Evolutionary conservation across 2,888 invertebrate species (phyloP).

Genomic region (Diachrysia chrysitis): DNA sequence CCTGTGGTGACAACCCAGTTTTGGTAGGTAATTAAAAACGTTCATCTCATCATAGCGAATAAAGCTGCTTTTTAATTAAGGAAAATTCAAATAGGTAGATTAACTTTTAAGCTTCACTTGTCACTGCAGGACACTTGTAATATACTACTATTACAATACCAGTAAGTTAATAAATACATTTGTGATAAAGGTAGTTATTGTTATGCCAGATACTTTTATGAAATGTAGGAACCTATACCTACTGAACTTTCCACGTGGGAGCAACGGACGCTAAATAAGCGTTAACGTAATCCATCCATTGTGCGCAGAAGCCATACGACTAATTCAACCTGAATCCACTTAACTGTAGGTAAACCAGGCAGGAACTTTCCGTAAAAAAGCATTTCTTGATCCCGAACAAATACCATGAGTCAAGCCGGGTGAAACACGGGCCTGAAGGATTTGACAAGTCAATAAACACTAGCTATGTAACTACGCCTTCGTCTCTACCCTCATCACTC

Average conservation of each 20-base stretch:
- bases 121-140: too few relatives aligned
- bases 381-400: conserved; percentile 32
- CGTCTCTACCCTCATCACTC: conserved; percentile 45
- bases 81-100: too few relatives aligned
- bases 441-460: conserved; percentile 40
- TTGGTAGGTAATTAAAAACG: too few relatives aligned
- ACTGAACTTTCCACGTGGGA: neutral
- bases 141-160: too few relatives aligned
- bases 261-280: conserved; percentile 20
- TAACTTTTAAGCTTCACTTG: too few relatives aligned
- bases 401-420: conserved; percentile 26
- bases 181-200: too few relatives aligned
- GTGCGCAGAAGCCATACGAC: conserved; percentile 36
- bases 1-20: too few relatives aligned
- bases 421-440: conserved; percentile 25
- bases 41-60: too few relatives aligned
- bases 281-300: conserved; percentile 26
- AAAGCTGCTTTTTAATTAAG: too few relatives aligned
- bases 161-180: too few relatives aligned
- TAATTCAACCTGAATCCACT: conserved; percentile 35
- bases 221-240: neutral
- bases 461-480: conserved; percentile 29
- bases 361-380: conserved; percentile 28
- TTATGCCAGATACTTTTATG: too few relatives aligned
- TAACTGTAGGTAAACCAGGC: conserved; percentile 27